phyloP scores from a whole-genome alignment of 2,797 vertebrate genomes.

The Acanthurus leucopareius region DNA sequence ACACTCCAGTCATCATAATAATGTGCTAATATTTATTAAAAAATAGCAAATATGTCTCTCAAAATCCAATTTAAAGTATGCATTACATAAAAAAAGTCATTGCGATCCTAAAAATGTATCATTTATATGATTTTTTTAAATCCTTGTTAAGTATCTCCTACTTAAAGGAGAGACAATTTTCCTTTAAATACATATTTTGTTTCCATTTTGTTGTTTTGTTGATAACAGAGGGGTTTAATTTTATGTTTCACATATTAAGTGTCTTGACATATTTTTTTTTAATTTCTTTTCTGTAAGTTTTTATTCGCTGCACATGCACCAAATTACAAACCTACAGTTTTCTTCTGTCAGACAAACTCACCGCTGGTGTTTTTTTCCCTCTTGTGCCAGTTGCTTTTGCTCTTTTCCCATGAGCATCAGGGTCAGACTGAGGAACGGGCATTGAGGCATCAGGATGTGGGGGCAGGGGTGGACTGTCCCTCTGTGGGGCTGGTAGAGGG shows the following conservation, averaged over 20 bases:
- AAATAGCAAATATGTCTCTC: neutral
- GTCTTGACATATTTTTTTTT: too few relatives aligned
- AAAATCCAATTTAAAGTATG: neutral
- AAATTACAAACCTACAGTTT: neutral
- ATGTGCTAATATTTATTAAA: neutral
- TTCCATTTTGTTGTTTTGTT: too few relatives aligned
- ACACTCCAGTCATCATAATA: neutral
- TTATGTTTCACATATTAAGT: too few relatives aligned
- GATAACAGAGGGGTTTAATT: too few relatives aligned
- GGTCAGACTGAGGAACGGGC: constrained; percentile 89
- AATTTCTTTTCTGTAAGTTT: too few relatives aligned
- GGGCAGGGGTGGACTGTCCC: constrained; percentile 89
- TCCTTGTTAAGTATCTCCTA: too few relatives aligned
- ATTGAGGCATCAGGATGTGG: constrained; percentile 92
- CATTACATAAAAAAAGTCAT: neutral
- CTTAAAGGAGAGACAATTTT: too few relatives aligned
- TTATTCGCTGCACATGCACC: neutral
- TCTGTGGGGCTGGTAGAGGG: constrained; percentile 87
- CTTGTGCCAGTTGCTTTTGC: constrained; percentile 67
- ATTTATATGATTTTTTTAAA: too few relatives aligned
- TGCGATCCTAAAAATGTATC: too few relatives aligned
- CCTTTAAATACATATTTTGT: too few relatives aligned
- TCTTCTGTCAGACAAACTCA: constrained; percentile 59
- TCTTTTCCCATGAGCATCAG: constrained; percentile 71
- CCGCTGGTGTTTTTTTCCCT: constrained; percentile 73